phyloP scores from a whole-genome alignment of 1,140 invertebrate species.

The Philopotamus ludificatus region DNA sequence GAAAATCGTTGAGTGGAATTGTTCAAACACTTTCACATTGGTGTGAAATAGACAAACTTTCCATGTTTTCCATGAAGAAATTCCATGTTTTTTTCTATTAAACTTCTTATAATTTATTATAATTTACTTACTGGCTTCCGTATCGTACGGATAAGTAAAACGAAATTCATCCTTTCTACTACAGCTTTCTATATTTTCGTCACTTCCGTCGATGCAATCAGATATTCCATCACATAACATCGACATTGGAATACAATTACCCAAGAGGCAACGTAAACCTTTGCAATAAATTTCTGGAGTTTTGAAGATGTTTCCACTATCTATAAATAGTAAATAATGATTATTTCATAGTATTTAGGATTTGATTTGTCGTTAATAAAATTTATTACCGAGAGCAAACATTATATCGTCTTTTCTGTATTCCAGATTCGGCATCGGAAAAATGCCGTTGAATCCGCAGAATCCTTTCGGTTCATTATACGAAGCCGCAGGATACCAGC shows the following conservation, averaged over 20 bases:
- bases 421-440: constrained; percentile 54
- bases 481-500: constrained; percentile 64
- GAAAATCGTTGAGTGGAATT: too few relatives aligned
- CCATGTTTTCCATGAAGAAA: too few relatives aligned
- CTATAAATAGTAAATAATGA: too few relatives aligned
- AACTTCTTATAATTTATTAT: too few relatives aligned
- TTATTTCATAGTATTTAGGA: too few relatives aligned
- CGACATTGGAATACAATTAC: constrained; percentile 63
- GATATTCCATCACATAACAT: constrained; percentile 68
- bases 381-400: constrained; percentile 48
- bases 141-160: constrained; percentile 46
- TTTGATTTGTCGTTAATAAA: too few relatives aligned
- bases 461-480: constrained; percentile 55
- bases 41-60: too few relatives aligned
- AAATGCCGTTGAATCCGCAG: constrained; percentile 53
- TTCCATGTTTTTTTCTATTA: too few relatives aligned
- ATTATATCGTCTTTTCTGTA: constrained; percentile 53
- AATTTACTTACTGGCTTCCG: constrained; percentile 49
- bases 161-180: constrained; percentile 44
- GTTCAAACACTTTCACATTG: too few relatives aligned
- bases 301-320: neutral
- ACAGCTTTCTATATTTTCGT: constrained; percentile 61
- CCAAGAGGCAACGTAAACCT: constrained; percentile 67
- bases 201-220: constrained; percentile 69
- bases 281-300: constrained; percentile 51